Evolutionary conservation across 2,113 vertebrate species (phyloP), one percentile per base, ranked within the genome.

Genomic region (Catharus bicknelli): DNA sequence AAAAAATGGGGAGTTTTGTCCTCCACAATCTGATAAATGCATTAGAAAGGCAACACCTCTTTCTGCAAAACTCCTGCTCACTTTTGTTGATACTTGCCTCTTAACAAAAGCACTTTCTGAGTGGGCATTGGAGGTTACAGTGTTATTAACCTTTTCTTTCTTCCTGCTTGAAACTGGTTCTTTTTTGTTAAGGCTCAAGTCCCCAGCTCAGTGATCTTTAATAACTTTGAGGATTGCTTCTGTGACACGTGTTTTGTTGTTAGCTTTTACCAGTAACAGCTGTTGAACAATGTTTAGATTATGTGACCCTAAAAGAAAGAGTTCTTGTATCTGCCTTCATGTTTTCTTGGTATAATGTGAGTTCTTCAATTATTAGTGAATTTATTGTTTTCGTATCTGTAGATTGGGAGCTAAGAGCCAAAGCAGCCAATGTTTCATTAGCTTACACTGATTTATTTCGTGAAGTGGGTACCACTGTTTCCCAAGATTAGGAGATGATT

Each of bases 141-240:
- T 59, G 32, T 48, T 91, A 43, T 76, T 94, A 91, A 85, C 75
- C 77, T 94, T 90, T 88, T 66, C 38, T 90, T 85, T 86, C 74
- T 85, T 59, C 29, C 29, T 45, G 30, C 43, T 63, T 87, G 74
- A 4, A 23, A 47, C 20, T 54, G 14, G 1, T 78, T 79, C 13
- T 61, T 66, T 81, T 83, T 67, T 92, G 45, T 29, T 74, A 48
- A 83, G 73, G 45, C 26, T 81, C 57, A 29, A 85, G 21, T 67
- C 17, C 19, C 7, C 25, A 38, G 11, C 9, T 55, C 27, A 48
- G 27, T 40, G 42, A 22, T 21, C 23, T 57, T 72, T 79, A 69
- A 59, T 51, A 34, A 58, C 51, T 90, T 92, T 76, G 55, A 59
- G 67, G 32, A 47, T 68, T 76, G 13, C 69, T 92, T 75, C 15